A percentile compares a stretch with the other conserved stretches of the same genome.
Conservation (phyloP, 2,797 vertebrate genomes). For the Champsocephalus gunnari region DNA sequence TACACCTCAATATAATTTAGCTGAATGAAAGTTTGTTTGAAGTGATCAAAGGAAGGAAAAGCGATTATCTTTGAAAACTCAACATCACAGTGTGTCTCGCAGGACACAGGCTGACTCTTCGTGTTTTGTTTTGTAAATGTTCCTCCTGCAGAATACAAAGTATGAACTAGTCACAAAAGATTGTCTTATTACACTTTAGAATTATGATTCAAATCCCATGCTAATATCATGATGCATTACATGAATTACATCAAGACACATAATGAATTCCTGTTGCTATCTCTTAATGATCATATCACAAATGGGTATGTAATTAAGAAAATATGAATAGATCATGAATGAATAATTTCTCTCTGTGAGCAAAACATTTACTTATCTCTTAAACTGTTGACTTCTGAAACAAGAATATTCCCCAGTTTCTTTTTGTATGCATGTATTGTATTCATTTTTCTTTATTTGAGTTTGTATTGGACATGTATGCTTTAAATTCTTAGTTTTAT, state of each 20-base stretch:
- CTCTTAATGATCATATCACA: background rate
- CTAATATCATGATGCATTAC: background rate
- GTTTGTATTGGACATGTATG: too few relatives aligned
- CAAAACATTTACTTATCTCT: background rate
- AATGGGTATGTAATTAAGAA: background rate
- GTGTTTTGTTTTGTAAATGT: too few relatives aligned
- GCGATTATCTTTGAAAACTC: background rate
- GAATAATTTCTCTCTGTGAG: background rate
- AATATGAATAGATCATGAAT: background rate
- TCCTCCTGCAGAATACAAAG: background rate
- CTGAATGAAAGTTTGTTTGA: background rate
- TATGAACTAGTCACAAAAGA: background rate
- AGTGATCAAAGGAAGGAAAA: slow-evolving; percentile 9
- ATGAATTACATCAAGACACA: too few relatives aligned
- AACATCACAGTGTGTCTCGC: slow-evolving; percentile 11
- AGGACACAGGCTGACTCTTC: background rate
- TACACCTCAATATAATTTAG: background rate
- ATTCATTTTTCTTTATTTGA: too few relatives aligned
- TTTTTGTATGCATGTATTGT: too few relatives aligned
- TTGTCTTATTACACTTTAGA: background rate
- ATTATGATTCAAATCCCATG: background rate
- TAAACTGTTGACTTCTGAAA: background rate
- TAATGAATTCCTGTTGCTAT: background rate
- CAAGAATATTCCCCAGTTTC: background rate
- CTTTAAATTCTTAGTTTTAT: too few relatives aligned